phyloP scores from a whole-genome alignment of 1,140 invertebrate genomes.

The Eupeodes corollae region DNA sequence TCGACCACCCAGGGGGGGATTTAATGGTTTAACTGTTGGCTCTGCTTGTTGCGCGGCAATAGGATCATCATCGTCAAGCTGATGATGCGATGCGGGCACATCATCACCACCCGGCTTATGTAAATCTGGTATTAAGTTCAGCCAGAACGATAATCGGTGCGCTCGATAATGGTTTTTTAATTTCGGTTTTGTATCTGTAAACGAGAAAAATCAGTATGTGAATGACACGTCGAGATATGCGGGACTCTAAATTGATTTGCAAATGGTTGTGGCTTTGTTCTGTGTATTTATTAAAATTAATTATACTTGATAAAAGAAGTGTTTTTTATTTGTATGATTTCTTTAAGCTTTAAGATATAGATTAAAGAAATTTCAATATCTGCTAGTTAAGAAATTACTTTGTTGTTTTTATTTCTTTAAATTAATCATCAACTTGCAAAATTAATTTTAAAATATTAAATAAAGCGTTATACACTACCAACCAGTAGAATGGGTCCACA shows the following conservation, averaged over 20 bases:
- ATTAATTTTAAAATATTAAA: too few relatives aligned
- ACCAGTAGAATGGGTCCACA: too few relatives aligned
- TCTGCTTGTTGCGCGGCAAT: slow-evolving; percentile 42
- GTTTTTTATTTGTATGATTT: too few relatives aligned
- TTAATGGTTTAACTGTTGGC: slow-evolving; percentile 42
- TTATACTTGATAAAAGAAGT: not conserved
- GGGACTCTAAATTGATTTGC: not conserved
- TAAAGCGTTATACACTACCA: too few relatives aligned
- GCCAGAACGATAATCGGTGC: slow-evolving; percentile 89
- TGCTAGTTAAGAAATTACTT: too few relatives aligned
- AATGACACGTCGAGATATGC: not conserved
- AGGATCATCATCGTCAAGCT: slow-evolving; percentile 62
- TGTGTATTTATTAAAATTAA: not conserved
- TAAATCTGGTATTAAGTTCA: slow-evolving; percentile 89
- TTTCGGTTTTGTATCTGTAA: slow-evolving; percentile 71
- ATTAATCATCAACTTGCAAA: too few relatives aligned
- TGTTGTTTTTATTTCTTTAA: too few relatives aligned
- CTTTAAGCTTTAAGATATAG: too few relatives aligned
- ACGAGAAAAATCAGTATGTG: not conserved
- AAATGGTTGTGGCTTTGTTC: too few relatives aligned
- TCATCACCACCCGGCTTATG: slow-evolving; percentile 78
- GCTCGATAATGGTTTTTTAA: slow-evolving; percentile 90
- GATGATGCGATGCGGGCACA: slow-evolving; percentile 74
- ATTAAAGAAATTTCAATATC: too few relatives aligned
- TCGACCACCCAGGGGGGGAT: slow-evolving; percentile 35